A percentile compares a stretch with the other conserved stretches of the same genome.
These are phyloP conservation scores for Oplegnathus fasciatus DNA, from an alignment of 2,113 vertebrate genomes.

Conservation along the genomic window DNA sequence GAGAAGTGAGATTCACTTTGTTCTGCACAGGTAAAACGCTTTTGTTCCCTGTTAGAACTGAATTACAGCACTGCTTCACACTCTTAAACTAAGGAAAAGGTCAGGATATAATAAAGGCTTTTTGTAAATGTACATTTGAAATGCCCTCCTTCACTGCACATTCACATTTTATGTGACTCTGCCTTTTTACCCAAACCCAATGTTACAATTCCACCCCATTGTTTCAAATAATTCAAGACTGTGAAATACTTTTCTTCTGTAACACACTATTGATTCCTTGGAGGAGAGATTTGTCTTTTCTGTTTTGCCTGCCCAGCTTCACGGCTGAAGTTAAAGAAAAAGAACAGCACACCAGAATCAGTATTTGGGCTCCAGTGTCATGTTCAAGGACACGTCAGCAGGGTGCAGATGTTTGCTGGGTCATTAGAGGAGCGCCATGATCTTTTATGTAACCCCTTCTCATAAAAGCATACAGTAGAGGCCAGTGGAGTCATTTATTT, in stretches of 20 bases:
- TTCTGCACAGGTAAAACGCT: background rate
- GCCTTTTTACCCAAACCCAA: background rate
- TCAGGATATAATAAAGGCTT: constrained; percentile 29
- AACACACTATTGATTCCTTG: constrained; percentile 32
- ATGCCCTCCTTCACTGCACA: constrained; percentile 26
- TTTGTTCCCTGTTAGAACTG: background rate
- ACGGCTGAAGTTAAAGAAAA: constrained; percentile 20
- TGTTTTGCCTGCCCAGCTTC: constrained; percentile 3
- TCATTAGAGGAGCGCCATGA: constrained; percentile 21
- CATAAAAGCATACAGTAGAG: background rate
- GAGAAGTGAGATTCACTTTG: background rate
- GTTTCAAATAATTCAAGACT: constrained; percentile 30
- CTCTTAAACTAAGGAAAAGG: constrained; percentile 21
- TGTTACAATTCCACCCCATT: background rate
- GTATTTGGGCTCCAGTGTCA: constrained; percentile 25
- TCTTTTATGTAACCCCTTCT: constrained; percentile 29
- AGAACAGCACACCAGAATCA: background rate
- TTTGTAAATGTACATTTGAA: constrained; percentile 40
- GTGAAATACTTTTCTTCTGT: constrained; percentile 5
- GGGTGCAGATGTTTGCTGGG: constrained; percentile 38
- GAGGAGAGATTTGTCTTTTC: constrained; percentile 34
- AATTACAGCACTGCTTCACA: constrained; percentile 25
- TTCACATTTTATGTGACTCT: constrained; percentile 25
- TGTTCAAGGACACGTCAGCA: constrained; percentile 38
- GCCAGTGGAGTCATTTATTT: constrained; percentile 23